Percentiles rank a stretch among this genome's conserved stretches.
phyloP scores from a whole-genome alignment of 2,113 vertebrate genomes.

The Microtus ochrogaster region DNA sequence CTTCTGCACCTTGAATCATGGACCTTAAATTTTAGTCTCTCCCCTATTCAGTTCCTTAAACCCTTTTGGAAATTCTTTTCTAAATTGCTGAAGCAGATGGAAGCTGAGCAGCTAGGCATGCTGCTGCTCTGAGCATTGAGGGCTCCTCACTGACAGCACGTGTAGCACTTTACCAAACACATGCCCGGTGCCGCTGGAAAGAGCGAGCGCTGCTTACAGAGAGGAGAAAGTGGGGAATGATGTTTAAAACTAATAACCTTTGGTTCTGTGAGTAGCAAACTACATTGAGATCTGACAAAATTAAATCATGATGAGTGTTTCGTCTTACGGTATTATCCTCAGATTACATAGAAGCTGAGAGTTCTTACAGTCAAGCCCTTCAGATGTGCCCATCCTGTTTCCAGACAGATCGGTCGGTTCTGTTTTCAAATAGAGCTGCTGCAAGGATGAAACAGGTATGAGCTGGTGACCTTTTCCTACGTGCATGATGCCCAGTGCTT shows the following conservation, averaged over 20 bases:
- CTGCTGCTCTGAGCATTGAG: background rate
- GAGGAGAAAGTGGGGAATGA: background rate
- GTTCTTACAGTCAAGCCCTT: constrained; percentile 89
- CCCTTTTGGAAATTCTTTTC: background rate
- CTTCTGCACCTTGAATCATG: background rate
- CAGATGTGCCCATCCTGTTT: constrained; percentile 89
- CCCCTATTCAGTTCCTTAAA: background rate
- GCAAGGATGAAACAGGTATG: constrained; percentile 93
- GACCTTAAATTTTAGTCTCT: background rate
- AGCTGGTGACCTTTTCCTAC: background rate
- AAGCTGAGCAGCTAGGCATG: background rate
- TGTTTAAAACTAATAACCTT: background rate
- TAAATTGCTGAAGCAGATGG: background rate
- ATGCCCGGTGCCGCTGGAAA: background rate
- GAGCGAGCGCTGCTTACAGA: background rate
- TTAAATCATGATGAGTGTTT: background rate
- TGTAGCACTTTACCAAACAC: background rate
- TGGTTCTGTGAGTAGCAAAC: background rate
- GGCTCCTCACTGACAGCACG: background rate
- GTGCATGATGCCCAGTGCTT: background rate
- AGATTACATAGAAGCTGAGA: constrained; percentile 91
- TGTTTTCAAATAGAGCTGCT: constrained; percentile 94
- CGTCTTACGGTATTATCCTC: constrained; percentile 60
- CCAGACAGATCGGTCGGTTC: constrained; percentile 90
- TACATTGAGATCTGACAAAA: background rate